These are phyloP conservation scores for Oncopodura yosiiana DNA, from an alignment of 1,140 invertebrate genomes.

Conservation along the genomic window DNA sequence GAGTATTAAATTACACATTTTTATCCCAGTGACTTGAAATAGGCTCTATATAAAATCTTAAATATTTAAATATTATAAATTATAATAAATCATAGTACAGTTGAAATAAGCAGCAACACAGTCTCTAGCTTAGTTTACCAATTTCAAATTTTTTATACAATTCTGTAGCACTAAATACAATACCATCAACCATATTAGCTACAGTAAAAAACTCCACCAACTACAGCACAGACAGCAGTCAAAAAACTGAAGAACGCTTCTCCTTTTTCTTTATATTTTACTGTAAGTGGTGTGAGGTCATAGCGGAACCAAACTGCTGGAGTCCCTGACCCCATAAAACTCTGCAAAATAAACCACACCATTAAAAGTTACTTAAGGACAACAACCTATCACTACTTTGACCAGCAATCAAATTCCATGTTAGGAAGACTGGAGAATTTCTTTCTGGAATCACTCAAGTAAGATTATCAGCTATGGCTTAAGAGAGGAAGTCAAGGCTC, in stretches of 20 bases:
- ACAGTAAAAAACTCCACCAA: constrained; percentile 60
- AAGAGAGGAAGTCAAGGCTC: too few relatives aligned
- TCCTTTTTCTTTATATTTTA: constrained; percentile 48
- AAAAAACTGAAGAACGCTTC: constrained; percentile 53
- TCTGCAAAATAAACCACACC: constrained; percentile 11
- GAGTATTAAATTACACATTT: too few relatives aligned
- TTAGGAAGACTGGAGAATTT: too few relatives aligned
- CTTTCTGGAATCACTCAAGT: too few relatives aligned
- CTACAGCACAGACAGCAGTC: constrained; percentile 58
- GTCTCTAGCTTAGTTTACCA: constrained; percentile 41
- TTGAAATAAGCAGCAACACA: neutral
- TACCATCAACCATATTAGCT: constrained; percentile 53
- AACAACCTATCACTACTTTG: neutral
- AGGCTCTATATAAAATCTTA: neutral
- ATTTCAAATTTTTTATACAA: constrained; percentile 49
- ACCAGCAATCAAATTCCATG: too few relatives aligned
- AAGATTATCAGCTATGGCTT: too few relatives aligned
- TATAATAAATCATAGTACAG: neutral
- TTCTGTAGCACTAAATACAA: constrained; percentile 52
- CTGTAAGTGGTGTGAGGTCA: constrained; percentile 53
- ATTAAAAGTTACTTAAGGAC: neutral
- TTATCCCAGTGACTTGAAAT: too few relatives aligned
- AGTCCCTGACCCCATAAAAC: constrained; percentile 40
- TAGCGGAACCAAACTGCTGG: constrained; percentile 55
- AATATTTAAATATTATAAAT: neutral